Base-by-base conservation (phyloP, 2,113 vertebrate species). In the Ondatra zibethicus region DNA sequence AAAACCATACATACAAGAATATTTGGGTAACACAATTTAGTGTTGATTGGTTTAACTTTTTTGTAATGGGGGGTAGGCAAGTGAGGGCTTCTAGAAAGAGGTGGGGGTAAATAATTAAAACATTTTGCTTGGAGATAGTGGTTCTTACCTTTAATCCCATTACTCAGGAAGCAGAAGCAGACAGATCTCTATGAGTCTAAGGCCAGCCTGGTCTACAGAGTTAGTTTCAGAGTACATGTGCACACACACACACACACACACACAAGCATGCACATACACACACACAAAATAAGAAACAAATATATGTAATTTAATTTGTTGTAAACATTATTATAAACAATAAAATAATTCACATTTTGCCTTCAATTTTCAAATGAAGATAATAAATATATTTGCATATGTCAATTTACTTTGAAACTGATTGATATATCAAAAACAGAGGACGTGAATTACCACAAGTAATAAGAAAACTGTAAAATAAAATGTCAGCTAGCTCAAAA, bases 331-430 rank as follows among this genome's bases (percentile, higher is more conserved):
- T 45, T 94, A 52, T 91, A 52, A 3, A 63, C 17, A 91, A 23
- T 73, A n/a, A 94, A 94, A 90, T 21, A 63, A 89, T 7, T 92
- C 8, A 31, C 27, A 77, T 77, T 95, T 94, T 92, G 9, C 16
- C 16, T 91, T 96, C 33, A 63, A 10, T 90, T 96, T 92, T 87
- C 21, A 68, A 92, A 21, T 68, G 3, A 17, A 17, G 73, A 58
- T 68, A 75, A 55, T 23, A 78, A 4, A 8, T 55, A n/a, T 92
- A 50, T 29, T 13, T 65, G 17, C 89, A 93, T 73, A 75, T 68
- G 50, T 17, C 63, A 36, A 11, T 42, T 85, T 91, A 36, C 78
- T 85, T 92, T 73, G 17, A 92, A 93, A 45, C 68, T 76, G 36
- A 90, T 31, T 80, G 19, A 4, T n/a, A 77, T 75, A 47, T 92